Evolutionary conservation across 2,113 vertebrate genomes (phyloP).

Genomic region (Clarias gariepinus): DNA sequence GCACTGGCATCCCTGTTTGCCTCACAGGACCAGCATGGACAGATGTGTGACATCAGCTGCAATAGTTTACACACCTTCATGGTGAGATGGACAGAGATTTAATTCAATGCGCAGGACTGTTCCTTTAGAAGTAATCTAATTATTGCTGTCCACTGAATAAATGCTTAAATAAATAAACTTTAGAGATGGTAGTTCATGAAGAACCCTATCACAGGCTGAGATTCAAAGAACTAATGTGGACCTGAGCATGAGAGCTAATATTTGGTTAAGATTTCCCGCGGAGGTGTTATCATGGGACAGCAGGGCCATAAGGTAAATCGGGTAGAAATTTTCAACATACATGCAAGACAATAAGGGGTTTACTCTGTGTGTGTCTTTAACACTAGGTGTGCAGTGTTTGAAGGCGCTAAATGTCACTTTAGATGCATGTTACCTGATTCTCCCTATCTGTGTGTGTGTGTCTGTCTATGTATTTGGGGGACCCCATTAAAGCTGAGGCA

Average conservation of each 20-base stretch:
- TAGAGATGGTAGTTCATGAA: slow-evolving; percentile 54
- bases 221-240: background rate
- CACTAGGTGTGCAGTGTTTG: slow-evolving; percentile 18
- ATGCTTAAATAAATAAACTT: slow-evolving; percentile 76
- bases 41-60: no score
- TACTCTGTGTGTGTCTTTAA: background rate
- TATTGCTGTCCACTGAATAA: slow-evolving; percentile 70
- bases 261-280: background rate
- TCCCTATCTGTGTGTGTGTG: background rate
- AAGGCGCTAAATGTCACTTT: slow-evolving; percentile 10
- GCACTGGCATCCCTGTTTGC: no score
- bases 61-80: no score
- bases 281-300: background rate
- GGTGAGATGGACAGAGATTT: background rate
- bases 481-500: slow-evolving; percentile 22
- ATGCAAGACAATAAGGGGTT: background rate
- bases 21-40: no score
- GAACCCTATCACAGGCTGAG: slow-evolving; percentile 19
- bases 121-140: slow-evolving; percentile 65
- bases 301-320: background rate
- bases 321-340: background rate
- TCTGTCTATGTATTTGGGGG: background rate
- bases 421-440: background rate
- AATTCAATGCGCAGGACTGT: background rate
- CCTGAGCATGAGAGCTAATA: background rate